Percentiles rank a stretch among this genome's conserved stretches.
Evolutionary conservation across 2,113 vertebrate genomes (phyloP).

Genomic region (Albula goreensis): DNA sequence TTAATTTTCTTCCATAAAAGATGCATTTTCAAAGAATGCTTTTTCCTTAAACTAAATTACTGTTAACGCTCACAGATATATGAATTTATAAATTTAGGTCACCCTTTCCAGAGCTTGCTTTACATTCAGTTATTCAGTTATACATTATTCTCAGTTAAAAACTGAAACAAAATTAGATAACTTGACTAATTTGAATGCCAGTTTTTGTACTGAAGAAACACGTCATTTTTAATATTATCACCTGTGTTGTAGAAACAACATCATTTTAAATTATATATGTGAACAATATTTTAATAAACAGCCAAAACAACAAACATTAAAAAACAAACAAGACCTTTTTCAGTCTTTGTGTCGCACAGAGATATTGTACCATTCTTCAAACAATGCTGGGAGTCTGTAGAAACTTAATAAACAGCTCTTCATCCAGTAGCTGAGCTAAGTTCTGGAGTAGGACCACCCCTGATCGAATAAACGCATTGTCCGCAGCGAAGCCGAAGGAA

Average conservation of each 20-base stretch:
- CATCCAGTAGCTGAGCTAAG: slow-evolving; percentile 35
- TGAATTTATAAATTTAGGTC: too few relatives aligned
- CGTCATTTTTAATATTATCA: neutral
- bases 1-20: too few relatives aligned
- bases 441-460: slow-evolving; percentile 69
- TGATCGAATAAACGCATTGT: slow-evolving; percentile 72
- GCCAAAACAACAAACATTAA: neutral
- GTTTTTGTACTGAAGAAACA: neutral
- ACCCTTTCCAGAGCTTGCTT: too few relatives aligned
- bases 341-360: neutral
- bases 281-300: neutral
- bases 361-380: neutral
- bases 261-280: neutral
- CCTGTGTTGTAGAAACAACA: neutral
- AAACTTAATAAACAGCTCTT: slow-evolving; percentile 33
- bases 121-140: too few relatives aligned
- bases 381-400: slow-evolving; percentile 20
- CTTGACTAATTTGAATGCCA: too few relatives aligned
- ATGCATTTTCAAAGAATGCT: too few relatives aligned
- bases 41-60: too few relatives aligned
- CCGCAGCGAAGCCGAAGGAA: slow-evolving; percentile 64
- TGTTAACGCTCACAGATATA: too few relatives aligned
- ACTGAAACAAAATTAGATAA: too few relatives aligned
- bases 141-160: too few relatives aligned
- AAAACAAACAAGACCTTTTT: neutral